A percentile compares a stretch with the other conserved stretches of the same genome.
Evolutionary conservation across 1,140 invertebrate species (phyloP).

Genomic region (Oedothorax gibbosus): DNA sequence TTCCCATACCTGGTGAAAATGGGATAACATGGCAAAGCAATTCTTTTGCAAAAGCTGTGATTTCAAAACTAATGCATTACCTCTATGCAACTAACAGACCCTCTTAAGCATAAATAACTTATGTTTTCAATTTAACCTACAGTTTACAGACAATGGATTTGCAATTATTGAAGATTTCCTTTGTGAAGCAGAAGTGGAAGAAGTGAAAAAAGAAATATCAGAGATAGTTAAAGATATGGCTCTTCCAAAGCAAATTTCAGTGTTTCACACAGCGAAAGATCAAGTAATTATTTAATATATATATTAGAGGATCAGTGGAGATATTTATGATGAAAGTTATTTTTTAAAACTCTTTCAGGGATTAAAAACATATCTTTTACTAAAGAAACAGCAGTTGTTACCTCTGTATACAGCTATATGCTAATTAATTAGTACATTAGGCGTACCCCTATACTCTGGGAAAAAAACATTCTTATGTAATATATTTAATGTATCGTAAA

Average conservation of each 20-base stretch:
- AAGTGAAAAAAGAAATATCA: constrained; percentile 39
- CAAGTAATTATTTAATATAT: constrained; percentile 55
- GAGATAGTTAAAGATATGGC: constrained; percentile 40
- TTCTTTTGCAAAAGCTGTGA: no score
- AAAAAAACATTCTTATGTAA: neutral
- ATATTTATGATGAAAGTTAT: no score
- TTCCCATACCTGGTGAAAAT: no score
- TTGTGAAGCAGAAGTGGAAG: constrained; percentile 46
- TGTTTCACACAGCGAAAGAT: constrained; percentile 57
- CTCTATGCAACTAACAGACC: no score
- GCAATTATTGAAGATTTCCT: constrained; percentile 55
- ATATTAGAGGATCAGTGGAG: no score
- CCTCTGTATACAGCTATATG: neutral
- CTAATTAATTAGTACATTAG: neutral
- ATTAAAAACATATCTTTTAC: neutral
- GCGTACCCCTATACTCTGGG: neutral
- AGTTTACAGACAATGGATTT: constrained; percentile 53
- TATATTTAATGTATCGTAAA: no score
- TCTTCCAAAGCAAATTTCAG: constrained; percentile 62
- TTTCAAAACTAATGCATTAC: no score
- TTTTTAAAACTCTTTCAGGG: neutral
- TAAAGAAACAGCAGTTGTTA: neutral
- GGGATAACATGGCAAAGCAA: no score
- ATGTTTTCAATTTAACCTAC: neutral
- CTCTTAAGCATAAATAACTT: neutral